phyloP scores from a whole-genome alignment of 2,797 vertebrate species.

The Todus mexicanus region DNA sequence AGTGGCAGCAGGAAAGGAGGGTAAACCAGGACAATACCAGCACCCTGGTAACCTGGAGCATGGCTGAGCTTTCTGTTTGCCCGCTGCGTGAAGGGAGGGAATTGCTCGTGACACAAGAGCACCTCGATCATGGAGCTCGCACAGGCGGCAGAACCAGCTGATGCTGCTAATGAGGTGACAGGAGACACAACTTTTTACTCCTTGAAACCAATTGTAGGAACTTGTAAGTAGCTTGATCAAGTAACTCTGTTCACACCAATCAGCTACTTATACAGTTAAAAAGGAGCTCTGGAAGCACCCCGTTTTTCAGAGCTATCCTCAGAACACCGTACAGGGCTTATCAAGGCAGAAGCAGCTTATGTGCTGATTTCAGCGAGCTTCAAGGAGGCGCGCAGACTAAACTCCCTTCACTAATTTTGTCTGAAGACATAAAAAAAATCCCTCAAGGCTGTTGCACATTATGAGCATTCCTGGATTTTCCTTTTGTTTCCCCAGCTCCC shows the following conservation, averaged over 20 bases:
- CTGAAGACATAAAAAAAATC: conserved; percentile 5
- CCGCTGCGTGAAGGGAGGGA: background rate
- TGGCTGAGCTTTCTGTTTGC: background rate
- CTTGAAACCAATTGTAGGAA: background rate
- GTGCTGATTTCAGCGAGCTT: background rate
- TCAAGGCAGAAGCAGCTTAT: background rate
- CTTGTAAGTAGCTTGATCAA: background rate
- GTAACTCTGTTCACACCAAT: background rate
- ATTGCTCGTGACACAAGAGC: background rate
- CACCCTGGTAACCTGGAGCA: background rate
- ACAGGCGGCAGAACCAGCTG: background rate
- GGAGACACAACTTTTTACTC: background rate
- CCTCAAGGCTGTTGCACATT: background rate
- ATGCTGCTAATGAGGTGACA: background rate
- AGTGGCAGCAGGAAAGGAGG: background rate
- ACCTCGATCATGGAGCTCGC: background rate
- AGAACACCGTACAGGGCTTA: background rate
- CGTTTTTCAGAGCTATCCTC: background rate
- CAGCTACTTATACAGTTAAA: background rate
- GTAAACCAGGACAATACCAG: background rate
- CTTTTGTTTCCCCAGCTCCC: background rate
- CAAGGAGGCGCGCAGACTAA: background rate
- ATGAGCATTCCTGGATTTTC: background rate
- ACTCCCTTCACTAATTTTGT: background rate
- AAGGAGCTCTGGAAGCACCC: background rate